These are phyloP conservation scores for Tachycineta bicolor DNA, from an alignment of 2,113 vertebrate species.

Conservation along the genomic window DNA sequence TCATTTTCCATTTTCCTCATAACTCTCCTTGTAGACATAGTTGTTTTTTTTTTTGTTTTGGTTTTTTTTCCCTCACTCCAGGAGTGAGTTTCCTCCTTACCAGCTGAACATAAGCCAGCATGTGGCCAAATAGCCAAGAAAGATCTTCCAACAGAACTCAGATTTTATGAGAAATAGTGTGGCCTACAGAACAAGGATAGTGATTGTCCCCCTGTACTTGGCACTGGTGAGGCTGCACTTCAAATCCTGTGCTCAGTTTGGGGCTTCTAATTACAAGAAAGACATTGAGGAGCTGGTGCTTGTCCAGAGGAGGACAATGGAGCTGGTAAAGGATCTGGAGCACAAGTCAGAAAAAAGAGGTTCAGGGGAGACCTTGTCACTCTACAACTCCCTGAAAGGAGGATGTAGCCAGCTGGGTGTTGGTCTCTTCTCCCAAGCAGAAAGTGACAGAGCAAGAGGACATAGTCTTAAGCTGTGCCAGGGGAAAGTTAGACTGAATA, in stretches of 20 bases:
- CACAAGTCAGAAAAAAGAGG: neutral
- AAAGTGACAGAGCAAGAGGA: neutral
- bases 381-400: neutral
- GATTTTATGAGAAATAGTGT: neutral
- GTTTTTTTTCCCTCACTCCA: neutral
- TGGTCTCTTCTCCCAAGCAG: neutral
- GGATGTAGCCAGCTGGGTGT: accelerated
- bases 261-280: neutral
- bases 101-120: neutral
- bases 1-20: neutral
- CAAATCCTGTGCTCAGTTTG: neutral
- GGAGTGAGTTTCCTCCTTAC: too few relatives aligned
- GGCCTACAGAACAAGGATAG: neutral
- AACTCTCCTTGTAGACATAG: neutral
- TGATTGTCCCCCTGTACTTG: accelerated
- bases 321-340: neutral
- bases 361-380: neutral
- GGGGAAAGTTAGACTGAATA: neutral
- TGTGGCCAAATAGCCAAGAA: neutral
- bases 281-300: neutral
- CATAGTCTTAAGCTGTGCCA: too few relatives aligned
- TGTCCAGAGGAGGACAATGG: neutral
- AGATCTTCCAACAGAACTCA: neutral
- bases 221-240: neutral
- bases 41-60: neutral